Evolutionary conservation across 1,140 invertebrate species (phyloP).

Genomic region (Pseudomyrmex gracilis): DNA sequence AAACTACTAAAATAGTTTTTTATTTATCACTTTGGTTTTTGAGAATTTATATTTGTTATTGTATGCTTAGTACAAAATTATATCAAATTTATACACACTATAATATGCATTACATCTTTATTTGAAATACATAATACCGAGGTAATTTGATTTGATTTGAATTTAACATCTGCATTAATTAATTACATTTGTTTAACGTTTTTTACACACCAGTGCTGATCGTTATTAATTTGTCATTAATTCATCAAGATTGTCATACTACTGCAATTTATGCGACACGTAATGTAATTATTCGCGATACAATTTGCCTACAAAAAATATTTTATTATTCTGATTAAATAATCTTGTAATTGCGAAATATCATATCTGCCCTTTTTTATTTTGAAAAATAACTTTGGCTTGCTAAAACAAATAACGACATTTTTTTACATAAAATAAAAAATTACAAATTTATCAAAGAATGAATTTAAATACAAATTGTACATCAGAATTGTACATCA

Average conservation of each 20-base stretch:
- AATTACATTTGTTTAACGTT: constrained; percentile 27
- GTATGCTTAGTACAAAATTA: not conserved
- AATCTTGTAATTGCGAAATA: not conserved
- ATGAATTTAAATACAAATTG: too few species aligned
- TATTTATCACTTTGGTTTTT: not conserved
- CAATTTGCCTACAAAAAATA: too few species aligned
- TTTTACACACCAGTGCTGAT: constrained; percentile 9
- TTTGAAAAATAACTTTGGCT: too few species aligned
- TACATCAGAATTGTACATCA: too few species aligned
- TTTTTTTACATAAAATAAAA: too few species aligned
- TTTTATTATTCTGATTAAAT: not conserved
- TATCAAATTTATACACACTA: not conserved
- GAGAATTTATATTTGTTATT: too few species aligned
- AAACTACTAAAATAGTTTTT: not conserved
- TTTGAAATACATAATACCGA: not conserved
- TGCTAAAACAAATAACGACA: too few species aligned
- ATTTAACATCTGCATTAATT: constrained; percentile 30
- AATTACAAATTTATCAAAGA: too few species aligned
- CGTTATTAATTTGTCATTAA: constrained; percentile 27
- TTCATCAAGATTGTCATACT: constrained; percentile 7
- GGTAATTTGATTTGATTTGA: constrained; percentile 32
- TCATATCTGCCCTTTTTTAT: not conserved
- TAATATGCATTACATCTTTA: not conserved
- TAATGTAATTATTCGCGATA: too few species aligned
- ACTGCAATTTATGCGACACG: not conserved